Percentiles rank a stretch among this genome's conserved stretches.
phyloP scores from a whole-genome alignment of 2,797 vertebrate genomes.

The Sylvia borin region DNA sequence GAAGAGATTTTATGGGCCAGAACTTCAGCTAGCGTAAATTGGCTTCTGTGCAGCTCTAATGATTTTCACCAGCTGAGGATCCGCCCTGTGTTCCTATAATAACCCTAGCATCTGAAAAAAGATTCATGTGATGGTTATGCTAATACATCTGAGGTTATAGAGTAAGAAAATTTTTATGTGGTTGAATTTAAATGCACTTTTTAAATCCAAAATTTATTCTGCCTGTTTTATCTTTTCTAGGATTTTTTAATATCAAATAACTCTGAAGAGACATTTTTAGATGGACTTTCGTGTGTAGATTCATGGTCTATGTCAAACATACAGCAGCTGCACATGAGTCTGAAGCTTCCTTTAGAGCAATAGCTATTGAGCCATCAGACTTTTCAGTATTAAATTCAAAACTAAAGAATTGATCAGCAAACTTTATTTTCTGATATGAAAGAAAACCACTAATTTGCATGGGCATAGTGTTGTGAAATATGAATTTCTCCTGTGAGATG shows the following conservation, averaged over 20 bases:
- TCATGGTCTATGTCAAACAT: background rate
- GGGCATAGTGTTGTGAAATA: background rate
- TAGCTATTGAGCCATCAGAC: background rate
- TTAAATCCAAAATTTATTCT: constrained; percentile 42
- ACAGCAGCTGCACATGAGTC: background rate
- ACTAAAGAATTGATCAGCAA: background rate
- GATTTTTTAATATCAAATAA: constrained; percentile 12
- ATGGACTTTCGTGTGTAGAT: background rate
- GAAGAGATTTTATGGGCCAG: constrained; percentile 52
- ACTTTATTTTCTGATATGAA: background rate
- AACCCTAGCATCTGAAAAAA: constrained; percentile 31
- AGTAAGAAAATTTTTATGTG: constrained; percentile 23
- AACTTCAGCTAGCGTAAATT: constrained; percentile 48
- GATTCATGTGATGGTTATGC: background rate
- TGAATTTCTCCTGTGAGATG: background rate
- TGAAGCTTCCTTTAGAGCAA: background rate
- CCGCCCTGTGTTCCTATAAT: constrained; percentile 37
- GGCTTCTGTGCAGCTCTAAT: constrained; percentile 30
- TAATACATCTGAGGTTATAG: constrained; percentile 19
- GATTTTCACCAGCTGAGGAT: constrained; percentile 45
- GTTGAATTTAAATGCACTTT: constrained; percentile 25
- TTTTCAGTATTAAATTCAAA: background rate
- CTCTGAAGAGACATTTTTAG: constrained; percentile 20
- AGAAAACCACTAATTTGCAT: background rate
- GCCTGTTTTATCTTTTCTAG: background rate